phyloP scores from a whole-genome alignment of 2,113 vertebrate genomes.

The Penelope pileata region DNA sequence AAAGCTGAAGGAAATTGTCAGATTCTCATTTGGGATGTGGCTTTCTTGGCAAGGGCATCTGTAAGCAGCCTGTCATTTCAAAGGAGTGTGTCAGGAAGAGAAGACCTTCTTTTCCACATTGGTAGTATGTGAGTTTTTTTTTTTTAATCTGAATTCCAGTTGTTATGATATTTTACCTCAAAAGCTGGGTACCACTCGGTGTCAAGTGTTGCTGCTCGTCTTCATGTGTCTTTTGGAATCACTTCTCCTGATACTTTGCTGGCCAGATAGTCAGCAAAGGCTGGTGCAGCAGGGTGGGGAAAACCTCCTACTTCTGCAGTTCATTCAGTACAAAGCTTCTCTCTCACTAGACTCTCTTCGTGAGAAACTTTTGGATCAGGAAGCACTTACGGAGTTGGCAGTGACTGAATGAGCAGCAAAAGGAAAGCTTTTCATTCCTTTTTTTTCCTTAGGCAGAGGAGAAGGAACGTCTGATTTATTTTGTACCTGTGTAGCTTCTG shows the following conservation, averaged over 20 bases:
- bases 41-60: conserved; percentile 48
- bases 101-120: conserved; percentile 1
- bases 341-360: conserved; percentile 2
- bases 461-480: conserved; percentile 37
- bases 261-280: neutral
- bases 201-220: neutral
- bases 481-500: conserved; percentile 45
- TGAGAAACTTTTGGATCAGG: conserved; percentile 39
- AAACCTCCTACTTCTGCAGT: neutral
- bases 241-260: neutral
- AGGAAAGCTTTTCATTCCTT: conserved; percentile 41
- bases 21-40: conserved; percentile 43
- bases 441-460: neutral
- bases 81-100: conserved; percentile 13
- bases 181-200: neutral
- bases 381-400: neutral
- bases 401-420: conserved; percentile 16
- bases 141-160: neutral
- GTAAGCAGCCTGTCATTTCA: conserved; percentile 51
- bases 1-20: conserved; percentile 50
- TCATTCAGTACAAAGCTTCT: conserved; percentile 2
- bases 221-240: neutral
- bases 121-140: neutral
- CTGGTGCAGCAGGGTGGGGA: neutral
- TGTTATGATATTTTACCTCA: neutral